phyloP scores from a whole-genome alignment of 2,113 vertebrate genomes.

The Uropsilus gracilis region DNA sequence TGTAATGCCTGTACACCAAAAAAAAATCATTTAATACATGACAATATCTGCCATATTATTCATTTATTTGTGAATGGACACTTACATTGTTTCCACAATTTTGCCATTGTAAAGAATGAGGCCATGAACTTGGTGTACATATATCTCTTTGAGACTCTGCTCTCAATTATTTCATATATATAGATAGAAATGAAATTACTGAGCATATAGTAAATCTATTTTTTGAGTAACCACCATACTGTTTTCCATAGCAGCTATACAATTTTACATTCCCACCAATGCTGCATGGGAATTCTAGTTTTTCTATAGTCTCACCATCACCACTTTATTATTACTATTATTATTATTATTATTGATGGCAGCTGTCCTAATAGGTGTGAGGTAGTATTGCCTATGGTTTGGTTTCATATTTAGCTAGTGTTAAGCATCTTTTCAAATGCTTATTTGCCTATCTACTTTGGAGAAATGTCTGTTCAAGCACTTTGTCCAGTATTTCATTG shows the following conservation, averaged over 20 bases:
- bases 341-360: not conserved
- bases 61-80: not conserved
- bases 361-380: not conserved
- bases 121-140: not conserved
- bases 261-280: not conserved
- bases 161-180: not conserved
- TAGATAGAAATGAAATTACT: not conserved
- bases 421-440: not conserved
- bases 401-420: not conserved
- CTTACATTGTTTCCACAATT: not conserved
- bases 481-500: not conserved
- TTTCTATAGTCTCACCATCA: not conserved
- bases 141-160: not conserved
- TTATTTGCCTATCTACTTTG: too few relatives aligned
- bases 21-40: too few relatives aligned
- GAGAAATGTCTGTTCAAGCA: not conserved
- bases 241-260: too few relatives aligned
- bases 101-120: not conserved
- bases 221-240: not conserved
- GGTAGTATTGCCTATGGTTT: not conserved
- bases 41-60: not conserved
- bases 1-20: too few relatives aligned
- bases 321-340: not conserved
- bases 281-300: not conserved
- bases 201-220: not conserved